Base-by-base conservation (phyloP, 1,140 invertebrate genomes). In the Pseudoatta argentina region DNA sequence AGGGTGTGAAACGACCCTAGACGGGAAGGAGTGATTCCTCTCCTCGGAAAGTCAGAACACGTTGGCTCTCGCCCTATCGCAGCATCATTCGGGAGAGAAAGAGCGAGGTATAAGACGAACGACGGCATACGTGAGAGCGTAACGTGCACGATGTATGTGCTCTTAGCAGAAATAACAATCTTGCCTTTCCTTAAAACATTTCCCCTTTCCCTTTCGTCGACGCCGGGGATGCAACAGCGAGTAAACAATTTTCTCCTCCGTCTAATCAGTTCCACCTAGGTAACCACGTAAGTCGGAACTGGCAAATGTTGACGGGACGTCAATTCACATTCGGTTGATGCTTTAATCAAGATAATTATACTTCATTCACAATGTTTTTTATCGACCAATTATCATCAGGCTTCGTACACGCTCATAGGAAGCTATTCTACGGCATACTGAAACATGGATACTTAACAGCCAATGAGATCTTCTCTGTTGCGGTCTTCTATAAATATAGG, bases 191-290 rank as follows among this genome's bases (percentile, higher is more conserved):
- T 39, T 48, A 59, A 82, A 82, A 82, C 79, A 73, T 61, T 82
- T 73, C 30, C 39, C 67, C 67, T 82, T 72, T 72, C 78, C 10
- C 67, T 82, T 82, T 72, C 78, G 48, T 8, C 8, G 30, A 44
- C 16, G 53, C n/a, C 18, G 14, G 67, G 67, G 67, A 59, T 82
- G 53, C 18, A 48, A 39, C 27, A n/a, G 59, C 30, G 67, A 72
- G 55, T 51, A 44, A 82, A 73, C 34, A 82, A 82, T 82, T 73
- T 82, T 73, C 79, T 18, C n/a, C 67, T 73, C 53, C 55, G 34
- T 82, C 67, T 61, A 73, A 82, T 82, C 79, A 82, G 79, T 82
- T 82, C 79, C 79, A 73, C 79, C 79, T 72, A 61, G 79, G 53
- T 71, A 71, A 79, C 86, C 83, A 76, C 66, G 66, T 51, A 69